phyloP scores from a whole-genome alignment of 2,888 invertebrate genomes.

The Drosophila cognata region DNA sequence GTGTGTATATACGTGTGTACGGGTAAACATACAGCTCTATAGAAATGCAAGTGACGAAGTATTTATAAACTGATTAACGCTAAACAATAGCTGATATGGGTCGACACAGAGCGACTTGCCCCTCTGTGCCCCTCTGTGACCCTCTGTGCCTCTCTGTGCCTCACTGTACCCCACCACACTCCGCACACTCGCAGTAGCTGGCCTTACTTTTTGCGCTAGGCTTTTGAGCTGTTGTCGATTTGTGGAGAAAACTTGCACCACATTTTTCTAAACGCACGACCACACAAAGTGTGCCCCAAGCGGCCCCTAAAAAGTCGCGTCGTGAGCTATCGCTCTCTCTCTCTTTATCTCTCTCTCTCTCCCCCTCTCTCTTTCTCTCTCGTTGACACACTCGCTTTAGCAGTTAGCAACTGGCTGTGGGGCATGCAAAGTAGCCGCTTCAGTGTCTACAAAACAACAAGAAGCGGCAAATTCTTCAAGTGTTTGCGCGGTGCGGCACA shows the following conservation, averaged over 20 bases:
- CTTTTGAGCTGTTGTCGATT: slow-evolving; percentile 11
- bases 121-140: background rate
- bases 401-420: slow-evolving; percentile 35
- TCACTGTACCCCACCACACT: background rate
- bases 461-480: slow-evolving; percentile 7
- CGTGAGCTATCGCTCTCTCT: background rate
- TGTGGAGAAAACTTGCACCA: slow-evolving; percentile 35
- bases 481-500: slow-evolving; percentile 19
- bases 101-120: slow-evolving; percentile 22
- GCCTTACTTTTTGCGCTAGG: background rate
- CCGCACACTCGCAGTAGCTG: background rate
- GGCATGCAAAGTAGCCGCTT: slow-evolving; percentile 70
- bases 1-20: background rate
- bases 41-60: slow-evolving; percentile 76
- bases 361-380: background rate
- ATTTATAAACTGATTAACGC: slow-evolving; percentile 77
- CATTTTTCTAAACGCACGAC: slow-evolving; percentile 41
- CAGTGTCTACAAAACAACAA: slow-evolving; percentile 32
- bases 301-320: background rate
- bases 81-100: slow-evolving; percentile 77
- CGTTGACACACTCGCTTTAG: background rate
- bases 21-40: slow-evolving; percentile 28
- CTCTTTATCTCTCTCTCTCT: background rate
- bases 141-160: background rate
- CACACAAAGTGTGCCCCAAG: slow-evolving; percentile 41